Percentiles rank a stretch among this genome's conserved stretches.
These are phyloP conservation scores for Vanessa atalanta DNA, from an alignment of 1,140 invertebrate genomes.

Conservation along the genomic window DNA sequence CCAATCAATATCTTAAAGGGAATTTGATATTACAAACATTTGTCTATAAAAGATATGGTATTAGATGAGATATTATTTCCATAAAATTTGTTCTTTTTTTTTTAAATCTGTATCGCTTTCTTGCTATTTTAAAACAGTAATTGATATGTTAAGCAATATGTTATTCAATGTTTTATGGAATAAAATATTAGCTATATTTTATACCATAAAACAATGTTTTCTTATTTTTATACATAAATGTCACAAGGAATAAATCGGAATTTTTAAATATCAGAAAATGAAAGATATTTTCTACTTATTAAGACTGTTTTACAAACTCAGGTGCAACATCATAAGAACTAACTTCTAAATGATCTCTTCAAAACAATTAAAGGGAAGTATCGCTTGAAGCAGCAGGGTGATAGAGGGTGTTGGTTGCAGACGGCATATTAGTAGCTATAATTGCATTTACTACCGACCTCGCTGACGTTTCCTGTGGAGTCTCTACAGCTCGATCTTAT, in stretches of 20 bases:
- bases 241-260: no score
- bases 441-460: slow-evolving; percentile 78
- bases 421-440: slow-evolving; percentile 77
- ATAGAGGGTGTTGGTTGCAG: slow-evolving; percentile 60
- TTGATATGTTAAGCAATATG: no score
- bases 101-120: no score
- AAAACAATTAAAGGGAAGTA: slow-evolving; percentile 68
- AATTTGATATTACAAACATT: slow-evolving; percentile 58
- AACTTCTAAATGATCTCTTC: slow-evolving; percentile 65
- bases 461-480: slow-evolving; percentile 71
- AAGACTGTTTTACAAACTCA: slow-evolving; percentile 25
- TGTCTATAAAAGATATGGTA: slow-evolving; percentile 13
- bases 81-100: neutral
- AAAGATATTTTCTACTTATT: neutral
- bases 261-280: no score
- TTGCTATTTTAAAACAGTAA: no score
- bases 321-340: slow-evolving; percentile 52
- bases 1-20: slow-evolving; percentile 77
- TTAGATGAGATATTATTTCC: neutral
- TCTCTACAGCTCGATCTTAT: slow-evolving; percentile 68
- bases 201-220: no score
- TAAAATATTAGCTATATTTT: no score
- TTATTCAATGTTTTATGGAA: no score
- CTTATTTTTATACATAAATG: no score
- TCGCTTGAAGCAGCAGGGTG: slow-evolving; percentile 50